Conservation (phyloP, 2,888 invertebrate species). For the Hypercompe scribonia region DNA sequence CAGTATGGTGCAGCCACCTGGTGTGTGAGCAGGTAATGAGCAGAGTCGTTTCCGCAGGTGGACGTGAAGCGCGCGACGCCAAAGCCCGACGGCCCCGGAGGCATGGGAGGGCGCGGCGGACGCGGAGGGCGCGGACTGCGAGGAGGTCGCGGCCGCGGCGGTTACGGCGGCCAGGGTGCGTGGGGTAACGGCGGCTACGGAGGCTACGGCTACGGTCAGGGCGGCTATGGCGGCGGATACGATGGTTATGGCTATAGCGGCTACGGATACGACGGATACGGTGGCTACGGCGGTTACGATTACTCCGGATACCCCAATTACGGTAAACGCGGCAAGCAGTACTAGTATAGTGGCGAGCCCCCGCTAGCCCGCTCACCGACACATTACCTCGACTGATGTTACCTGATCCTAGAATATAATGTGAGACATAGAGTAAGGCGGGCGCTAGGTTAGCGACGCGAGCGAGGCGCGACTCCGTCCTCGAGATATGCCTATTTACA, state of each 20-base stretch:
- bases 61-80: conserved; percentile 98
- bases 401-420: conserved; percentile 81
- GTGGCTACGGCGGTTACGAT: conserved; percentile 93
- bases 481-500: conserved; percentile 80
- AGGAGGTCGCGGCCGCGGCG: conserved; percentile 90
- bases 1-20: neutral
- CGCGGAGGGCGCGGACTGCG: conserved; percentile 89
- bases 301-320: conserved; percentile 94
- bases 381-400: conserved; percentile 87
- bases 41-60: conserved; percentile 83
- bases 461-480: conserved; percentile 82
- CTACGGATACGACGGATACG: conserved; percentile 92
- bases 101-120: conserved; percentile 88
- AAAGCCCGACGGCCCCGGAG: conserved; percentile 92
- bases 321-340: conserved; percentile 89
- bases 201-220: conserved; percentile 90
- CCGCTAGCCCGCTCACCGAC: conserved; percentile 82
- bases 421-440: conserved; percentile 78
- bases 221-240: conserved; percentile 90
- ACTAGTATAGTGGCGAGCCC: conserved; percentile 74
- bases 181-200: conserved; percentile 89
- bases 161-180: conserved; percentile 88
- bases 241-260: conserved; percentile 91
- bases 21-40: neutral
- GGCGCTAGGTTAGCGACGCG: conserved; percentile 75